Evolutionary conservation across 2,888 invertebrate species (phyloP).

Genomic region (Formica aserva): DNA sequence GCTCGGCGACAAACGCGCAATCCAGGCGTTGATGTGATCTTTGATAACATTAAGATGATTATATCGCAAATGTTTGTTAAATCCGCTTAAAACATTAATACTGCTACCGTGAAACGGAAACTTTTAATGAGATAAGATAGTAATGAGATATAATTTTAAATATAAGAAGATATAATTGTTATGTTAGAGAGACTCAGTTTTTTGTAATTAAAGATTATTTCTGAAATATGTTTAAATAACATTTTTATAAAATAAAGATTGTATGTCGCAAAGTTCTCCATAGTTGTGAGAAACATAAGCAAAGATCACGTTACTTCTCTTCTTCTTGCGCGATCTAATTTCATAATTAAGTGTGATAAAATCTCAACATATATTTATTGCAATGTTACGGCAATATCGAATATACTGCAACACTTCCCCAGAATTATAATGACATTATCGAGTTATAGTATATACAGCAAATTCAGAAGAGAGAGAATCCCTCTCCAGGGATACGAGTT

Average conservation of each 20-base stretch:
- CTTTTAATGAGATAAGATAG: slow-evolving; percentile 5
- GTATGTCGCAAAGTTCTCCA: neutral
- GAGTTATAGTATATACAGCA: slow-evolving; percentile 20
- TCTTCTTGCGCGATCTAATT: neutral
- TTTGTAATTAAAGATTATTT: neutral
- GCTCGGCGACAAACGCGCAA: neutral
- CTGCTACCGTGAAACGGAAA: neutral
- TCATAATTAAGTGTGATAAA: slow-evolving; percentile 15
- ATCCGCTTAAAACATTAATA: slow-evolving; percentile 10
- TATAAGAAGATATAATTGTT: neutral
- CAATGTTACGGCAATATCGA: slow-evolving; percentile 18
- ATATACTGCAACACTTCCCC: neutral
- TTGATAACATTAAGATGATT: slow-evolving; percentile 24
- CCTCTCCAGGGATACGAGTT: slow-evolving; percentile 4
- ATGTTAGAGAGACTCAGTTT: neutral
- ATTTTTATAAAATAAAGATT: neutral
- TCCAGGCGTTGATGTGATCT: neutral
- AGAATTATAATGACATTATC: slow-evolving; percentile 38
- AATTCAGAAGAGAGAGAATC: slow-evolving; percentile 23
- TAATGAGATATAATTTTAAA: neutral
- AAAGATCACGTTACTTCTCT: neutral
- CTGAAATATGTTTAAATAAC: neutral
- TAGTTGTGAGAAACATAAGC: neutral
- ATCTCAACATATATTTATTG: slow-evolving; percentile 24
- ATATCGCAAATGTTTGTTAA: slow-evolving; percentile 11